Base-by-base conservation (phyloP, 2,113 vertebrate genomes). In the Elanus axillaris region DNA sequence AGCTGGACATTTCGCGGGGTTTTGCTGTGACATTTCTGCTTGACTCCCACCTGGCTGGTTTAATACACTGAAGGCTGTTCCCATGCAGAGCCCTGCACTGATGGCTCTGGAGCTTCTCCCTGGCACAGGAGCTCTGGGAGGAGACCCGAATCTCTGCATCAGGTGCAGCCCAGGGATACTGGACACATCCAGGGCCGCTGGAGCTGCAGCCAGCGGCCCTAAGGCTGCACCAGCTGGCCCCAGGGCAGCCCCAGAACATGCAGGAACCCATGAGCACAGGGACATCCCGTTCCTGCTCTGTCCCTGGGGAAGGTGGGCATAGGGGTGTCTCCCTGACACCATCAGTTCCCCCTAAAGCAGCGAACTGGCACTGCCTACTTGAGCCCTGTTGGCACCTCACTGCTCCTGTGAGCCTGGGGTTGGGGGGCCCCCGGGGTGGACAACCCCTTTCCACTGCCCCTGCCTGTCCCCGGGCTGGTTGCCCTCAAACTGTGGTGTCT, bases 121-220 rank as follows among this genome's bases (percentile, higher is more conserved):
- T 63, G n/a, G n/a, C 21, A 26, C 40, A 56, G 63, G 31, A 55
- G 32, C 8, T 3, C 36, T 29, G 50, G 32, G 16, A 75, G 23
- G 11, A 76, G 27, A 16, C 34, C 38, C 0, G 5, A 29, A 25
- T 62, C 47, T 42, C 22, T 0, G 16, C 25, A 9, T 2, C 19
- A 3, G 13, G 7, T 6, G 11, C 36, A 36, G 19, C 34, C 66
- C 55, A 6, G 32, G 26, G 34, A 7, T 42, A 19, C 81, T 5
- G 40, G 13, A 38, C 10, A 5, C 4, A 1, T 23, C 56, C 32
- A 43, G 67, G 26, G 58, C 47, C 3, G 11, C 7, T 0, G 7
- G 58, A 53, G 40, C 38, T 62, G 56, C 0, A 5, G 32, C 21
- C 34, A 13, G 48, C 38, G 38, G 32, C 26, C 58, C 26, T 31